These are phyloP conservation scores for Archaeoteleia sp. DNA, from an alignment of 2,888 invertebrate genomes.

Conservation along the genomic window DNA sequence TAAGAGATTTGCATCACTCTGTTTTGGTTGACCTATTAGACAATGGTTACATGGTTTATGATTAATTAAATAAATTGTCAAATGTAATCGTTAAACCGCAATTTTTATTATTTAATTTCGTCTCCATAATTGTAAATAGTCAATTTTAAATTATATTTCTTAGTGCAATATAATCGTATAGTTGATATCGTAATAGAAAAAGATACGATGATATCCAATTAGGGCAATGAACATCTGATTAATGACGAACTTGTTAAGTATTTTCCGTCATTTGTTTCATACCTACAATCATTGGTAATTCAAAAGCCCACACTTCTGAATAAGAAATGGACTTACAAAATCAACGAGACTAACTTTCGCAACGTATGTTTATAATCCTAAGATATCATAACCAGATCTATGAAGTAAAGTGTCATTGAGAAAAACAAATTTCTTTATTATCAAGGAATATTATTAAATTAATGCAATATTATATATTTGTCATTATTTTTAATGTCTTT, in stretches of 20 bases:
- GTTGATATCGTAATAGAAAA: slow-evolving; percentile 13
- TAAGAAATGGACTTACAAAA: slow-evolving; percentile 47
- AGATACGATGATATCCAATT: slow-evolving; percentile 39
- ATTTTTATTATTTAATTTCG: no score
- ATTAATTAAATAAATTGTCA: no score
- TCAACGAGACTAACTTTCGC: slow-evolving; percentile 42
- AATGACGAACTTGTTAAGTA: slow-evolving; percentile 38
- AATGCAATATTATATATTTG: not conserved
- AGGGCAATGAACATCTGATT: slow-evolving; percentile 39
- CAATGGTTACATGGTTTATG: no score
- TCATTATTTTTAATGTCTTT: no score
- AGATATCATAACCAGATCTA: slow-evolving; percentile 36
- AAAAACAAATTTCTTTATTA: slow-evolving; percentile 29
- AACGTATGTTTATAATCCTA: slow-evolving; percentile 31
- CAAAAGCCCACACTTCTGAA: slow-evolving; percentile 50
- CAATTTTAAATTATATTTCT: no score
- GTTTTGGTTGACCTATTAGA: no score
- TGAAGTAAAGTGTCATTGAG: slow-evolving; percentile 28
- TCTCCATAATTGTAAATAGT: no score
- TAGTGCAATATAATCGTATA: not conserved
- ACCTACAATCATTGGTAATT: slow-evolving; percentile 49
- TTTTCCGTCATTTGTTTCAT: slow-evolving; percentile 43
- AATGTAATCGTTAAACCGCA: no score
- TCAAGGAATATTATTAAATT: slow-evolving; percentile 10
- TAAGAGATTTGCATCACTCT: no score